phyloP scores from a whole-genome alignment of 2,888 invertebrate genomes.

The Empis stercorea region DNA sequence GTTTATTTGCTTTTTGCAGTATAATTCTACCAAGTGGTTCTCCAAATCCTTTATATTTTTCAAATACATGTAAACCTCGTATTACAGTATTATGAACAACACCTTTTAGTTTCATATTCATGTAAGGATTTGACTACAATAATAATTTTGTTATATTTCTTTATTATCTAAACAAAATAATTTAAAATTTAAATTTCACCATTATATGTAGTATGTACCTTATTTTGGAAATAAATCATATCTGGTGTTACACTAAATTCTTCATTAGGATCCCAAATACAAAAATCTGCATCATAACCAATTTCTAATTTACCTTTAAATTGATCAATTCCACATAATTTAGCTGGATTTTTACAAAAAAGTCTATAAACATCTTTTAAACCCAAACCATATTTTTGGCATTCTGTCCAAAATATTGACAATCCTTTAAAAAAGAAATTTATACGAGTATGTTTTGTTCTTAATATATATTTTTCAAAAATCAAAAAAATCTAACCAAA shows the following conservation, averaged over 20 bases:
- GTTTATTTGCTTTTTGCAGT: constrained; percentile 25
- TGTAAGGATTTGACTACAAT: constrained; percentile 58
- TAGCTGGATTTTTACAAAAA: constrained; percentile 47
- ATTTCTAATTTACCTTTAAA: constrained; percentile 48
- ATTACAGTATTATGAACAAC: constrained; percentile 51
- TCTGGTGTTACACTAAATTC: constrained; percentile 43
- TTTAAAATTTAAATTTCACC: constrained; percentile 10
- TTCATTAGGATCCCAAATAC: constrained; percentile 55
- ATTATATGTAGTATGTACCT: constrained; percentile 35
- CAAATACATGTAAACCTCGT: constrained; percentile 48
- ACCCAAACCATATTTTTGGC: constrained; percentile 40
- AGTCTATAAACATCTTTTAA: constrained; percentile 44
- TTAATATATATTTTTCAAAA: background rate
- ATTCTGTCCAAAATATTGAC: constrained; percentile 56
- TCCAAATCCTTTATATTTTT: constrained; percentile 31
- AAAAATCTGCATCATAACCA: constrained; percentile 58
- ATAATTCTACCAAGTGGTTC: constrained; percentile 33
- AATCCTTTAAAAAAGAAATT: constrained; percentile 37
- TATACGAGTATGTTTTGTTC: background rate
- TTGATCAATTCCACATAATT: constrained; percentile 45
- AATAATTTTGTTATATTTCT: no score
- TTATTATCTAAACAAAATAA: background rate
- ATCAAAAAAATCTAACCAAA: constrained; percentile 41
- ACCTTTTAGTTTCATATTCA: constrained; percentile 45
- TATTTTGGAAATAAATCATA: constrained; percentile 54